Evolutionary conservation across 2,113 vertebrate genomes (phyloP).

Genomic region (Heterotis niloticus): DNA sequence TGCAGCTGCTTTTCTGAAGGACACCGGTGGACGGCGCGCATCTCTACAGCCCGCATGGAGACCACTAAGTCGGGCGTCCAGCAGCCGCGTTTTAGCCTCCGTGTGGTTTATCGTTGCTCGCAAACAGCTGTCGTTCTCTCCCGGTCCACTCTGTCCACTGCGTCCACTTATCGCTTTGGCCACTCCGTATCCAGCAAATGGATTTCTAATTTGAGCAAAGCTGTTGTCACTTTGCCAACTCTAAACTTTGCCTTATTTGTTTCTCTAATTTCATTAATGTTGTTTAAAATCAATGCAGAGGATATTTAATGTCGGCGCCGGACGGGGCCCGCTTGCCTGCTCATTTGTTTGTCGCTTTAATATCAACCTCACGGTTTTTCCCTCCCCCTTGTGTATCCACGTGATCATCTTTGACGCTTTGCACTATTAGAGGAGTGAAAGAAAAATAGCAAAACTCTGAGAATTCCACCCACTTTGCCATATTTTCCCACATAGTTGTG

Average conservation of each 20-base stretch:
- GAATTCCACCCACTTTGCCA: no score
- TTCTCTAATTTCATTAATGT: constrained; percentile 41
- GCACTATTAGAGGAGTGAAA: background rate
- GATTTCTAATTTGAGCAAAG: constrained; percentile 29
- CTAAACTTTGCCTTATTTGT: constrained; percentile 36
- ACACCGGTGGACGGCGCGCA: no score
- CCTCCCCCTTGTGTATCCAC: background rate
- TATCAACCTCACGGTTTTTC: background rate
- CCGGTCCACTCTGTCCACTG: no score
- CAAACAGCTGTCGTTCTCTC: no score
- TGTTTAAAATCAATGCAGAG: constrained; percentile 35
- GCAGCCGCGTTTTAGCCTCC: no score
- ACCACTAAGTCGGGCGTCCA: no score
- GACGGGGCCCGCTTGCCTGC: constrained; percentile 6
- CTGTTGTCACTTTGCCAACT: constrained; percentile 23
- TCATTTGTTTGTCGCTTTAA: background rate
- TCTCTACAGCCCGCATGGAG: no score
- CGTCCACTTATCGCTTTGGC: no score
- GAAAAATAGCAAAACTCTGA: background rate
- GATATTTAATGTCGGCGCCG: constrained; percentile 25
- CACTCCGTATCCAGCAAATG: constrained; percentile 29
- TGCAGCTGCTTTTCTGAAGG: no score
- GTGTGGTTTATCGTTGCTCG: no score
- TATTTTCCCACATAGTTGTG: no score
- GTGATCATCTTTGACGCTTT: background rate